Base-by-base conservation (phyloP, 2,113 vertebrate species). In the Saccopteryx bilineata region DNA sequence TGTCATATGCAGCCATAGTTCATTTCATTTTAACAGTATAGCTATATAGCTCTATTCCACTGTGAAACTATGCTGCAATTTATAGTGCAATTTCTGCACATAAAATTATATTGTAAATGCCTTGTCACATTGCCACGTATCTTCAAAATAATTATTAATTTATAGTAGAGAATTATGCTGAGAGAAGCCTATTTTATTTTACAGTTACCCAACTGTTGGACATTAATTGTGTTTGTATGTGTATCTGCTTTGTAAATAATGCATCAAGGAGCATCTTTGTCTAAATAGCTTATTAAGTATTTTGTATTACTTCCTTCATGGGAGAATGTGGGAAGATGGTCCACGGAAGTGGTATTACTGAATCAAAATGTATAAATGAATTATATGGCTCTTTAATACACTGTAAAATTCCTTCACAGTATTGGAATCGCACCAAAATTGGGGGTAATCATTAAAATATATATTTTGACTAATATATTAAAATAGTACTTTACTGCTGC, bases 121-220 rank as follows among this genome's bases (percentile, higher is more conserved):
- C 72, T 76, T 82, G 56, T 91, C 90, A 93, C 33, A 46, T 1
- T 68, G 87, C 66, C 66, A 72, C 5, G 1, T 48, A 85, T 33
- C 63, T 58, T 80, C 61, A 82, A 93, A 91, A 61, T 91, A 95
- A 95, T 91, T 96, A 71, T 81, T 84, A 87, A 95, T 87, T 92
- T 92, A 90, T 15, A 85, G 11, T 80, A 39, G 28, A 93, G 71
- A 61, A 97, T 21, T 78, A 80, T 52, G 50, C n/a, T 58, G 39
- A 87, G 54, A 82, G 76, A 87, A 90, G 26, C 52, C 58, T 80
- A 91, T 94, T 78, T 91, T 76, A 91, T 61, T 85, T 91, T 85
- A 87, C 63, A 85, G 61, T 78, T 85, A 94, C 18, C 17, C 68
- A 91, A 91, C 23, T 46, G 21, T 72, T 85, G 31, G 79, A 81